A percentile compares a stretch with the other conserved stretches of the same genome.
Conservation (phyloP, 2,113 vertebrate genomes). For the Mus pahari region DNA sequence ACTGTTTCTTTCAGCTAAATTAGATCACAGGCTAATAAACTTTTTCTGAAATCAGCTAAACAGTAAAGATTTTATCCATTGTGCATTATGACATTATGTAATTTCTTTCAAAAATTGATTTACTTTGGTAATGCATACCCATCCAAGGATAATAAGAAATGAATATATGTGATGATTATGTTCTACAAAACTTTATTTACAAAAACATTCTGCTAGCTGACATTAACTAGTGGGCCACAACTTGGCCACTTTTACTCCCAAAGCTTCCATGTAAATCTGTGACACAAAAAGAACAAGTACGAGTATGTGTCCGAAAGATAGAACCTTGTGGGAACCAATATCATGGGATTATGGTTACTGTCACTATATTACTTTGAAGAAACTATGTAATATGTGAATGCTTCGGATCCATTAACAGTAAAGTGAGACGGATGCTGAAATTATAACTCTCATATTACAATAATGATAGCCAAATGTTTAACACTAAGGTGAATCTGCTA, state of each 20-base stretch:
- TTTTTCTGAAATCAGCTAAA: neutral
- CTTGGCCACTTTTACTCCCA: neutral
- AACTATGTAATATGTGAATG: neutral
- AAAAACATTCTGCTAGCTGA: constrained; percentile 7
- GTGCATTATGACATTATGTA: neutral
- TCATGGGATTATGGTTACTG: neutral
- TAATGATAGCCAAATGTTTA: neutral
- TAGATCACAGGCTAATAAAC: neutral
- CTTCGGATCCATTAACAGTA: neutral
- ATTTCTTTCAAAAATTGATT: constrained; percentile 36
- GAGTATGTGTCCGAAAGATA: neutral
- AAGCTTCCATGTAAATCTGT: neutral
- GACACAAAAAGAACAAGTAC: neutral
- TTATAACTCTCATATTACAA: neutral
- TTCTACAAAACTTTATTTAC: constrained; percentile 47
- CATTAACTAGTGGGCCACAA: neutral
- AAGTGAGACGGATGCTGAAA: constrained; percentile 39
- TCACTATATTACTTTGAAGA: neutral
- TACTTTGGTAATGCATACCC: neutral
- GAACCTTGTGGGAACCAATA: neutral
- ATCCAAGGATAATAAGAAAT: neutral
- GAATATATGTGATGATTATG: neutral
- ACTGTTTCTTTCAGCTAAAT: neutral
- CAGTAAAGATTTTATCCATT: constrained; percentile 48
- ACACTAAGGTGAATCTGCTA: neutral